phyloP scores from a whole-genome alignment of 1,140 invertebrate species.

The Drosophila azteca region DNA sequence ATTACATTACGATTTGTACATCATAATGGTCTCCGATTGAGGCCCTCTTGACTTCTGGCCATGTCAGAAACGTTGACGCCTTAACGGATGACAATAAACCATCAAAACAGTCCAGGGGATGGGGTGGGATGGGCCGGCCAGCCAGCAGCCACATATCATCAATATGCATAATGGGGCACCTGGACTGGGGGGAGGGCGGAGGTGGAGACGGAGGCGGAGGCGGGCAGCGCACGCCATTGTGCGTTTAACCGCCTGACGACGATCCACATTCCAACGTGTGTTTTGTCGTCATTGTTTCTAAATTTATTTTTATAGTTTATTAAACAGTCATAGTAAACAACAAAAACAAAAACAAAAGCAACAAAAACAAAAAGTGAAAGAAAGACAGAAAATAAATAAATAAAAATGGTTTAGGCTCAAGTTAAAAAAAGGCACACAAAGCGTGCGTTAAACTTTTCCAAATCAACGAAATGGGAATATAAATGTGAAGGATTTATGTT shows the following conservation, averaged over 20 bases:
- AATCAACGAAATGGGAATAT: too few relatives aligned
- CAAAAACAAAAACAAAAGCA: slow-evolving; percentile 1
- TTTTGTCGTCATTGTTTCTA: slow-evolving; percentile 80
- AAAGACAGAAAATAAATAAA: slow-evolving; percentile 4
- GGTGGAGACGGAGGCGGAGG: neutral
- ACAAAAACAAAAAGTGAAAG: slow-evolving; percentile 24
- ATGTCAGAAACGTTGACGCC: slow-evolving; percentile 59
- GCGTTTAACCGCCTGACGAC: slow-evolving; percentile 47
- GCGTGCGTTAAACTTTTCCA: too few relatives aligned
- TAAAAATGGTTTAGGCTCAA: too few relatives aligned
- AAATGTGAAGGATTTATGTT: too few relatives aligned
- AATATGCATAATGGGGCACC: slow-evolving; percentile 73
- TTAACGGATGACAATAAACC: slow-evolving; percentile 64
- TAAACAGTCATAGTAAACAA: slow-evolving; percentile 70
- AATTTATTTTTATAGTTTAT: slow-evolving; percentile 83
- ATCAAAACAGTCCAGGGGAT: slow-evolving; percentile 37
- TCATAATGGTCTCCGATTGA: slow-evolving; percentile 11
- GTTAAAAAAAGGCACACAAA: too few relatives aligned
- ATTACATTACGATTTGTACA: slow-evolving; percentile 23
- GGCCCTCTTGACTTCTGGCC: slow-evolving; percentile 33
- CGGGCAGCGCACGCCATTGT: slow-evolving; percentile 73
- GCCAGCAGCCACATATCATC: slow-evolving; percentile 56
- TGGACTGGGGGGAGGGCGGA: neutral
- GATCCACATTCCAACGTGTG: slow-evolving; percentile 73
- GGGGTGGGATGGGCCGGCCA: slow-evolving; percentile 24